Base-by-base conservation (phyloP, 2,797 vertebrate species). In the Sphaeramia orbicularis region DNA sequence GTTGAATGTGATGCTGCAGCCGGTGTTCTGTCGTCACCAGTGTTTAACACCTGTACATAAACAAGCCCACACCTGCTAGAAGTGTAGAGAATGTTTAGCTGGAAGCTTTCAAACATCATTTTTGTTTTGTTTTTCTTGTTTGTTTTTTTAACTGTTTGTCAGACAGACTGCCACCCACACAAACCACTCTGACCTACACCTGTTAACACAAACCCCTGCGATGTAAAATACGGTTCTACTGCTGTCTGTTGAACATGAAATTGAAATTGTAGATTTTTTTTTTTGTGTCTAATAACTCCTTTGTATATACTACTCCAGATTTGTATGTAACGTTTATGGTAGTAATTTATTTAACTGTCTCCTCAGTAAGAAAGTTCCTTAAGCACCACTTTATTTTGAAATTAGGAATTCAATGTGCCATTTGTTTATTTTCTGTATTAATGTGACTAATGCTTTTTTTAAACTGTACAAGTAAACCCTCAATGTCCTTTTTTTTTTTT, bases 321-420 rank as follows among this genome's bases (percentile, higher is more conserved):
- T 93, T 95, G 89, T 94, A 94, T 92, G 92, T 92, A 93, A 92
- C 83, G 75, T 94, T 90, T 91, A 93, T 92, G 90, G 86, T 94
- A 93, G 92, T 95, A 94, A 95, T 95, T 95, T 95, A 95, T 95
- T 95, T 95, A 94, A 94, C 92, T 83, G 89, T 93, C 83, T 93
- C 89, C 84, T 88, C 78, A 76, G 84, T 90, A 92, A 89, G 80
- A 87, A 87, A 84, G 86, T 88, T 89, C 81, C 86, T 89, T 61
- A 83, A 93, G 70, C 86, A 92, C 91, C 89, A 88, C 86, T 91
- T 92, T 90, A 89, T 92, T 92, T 91, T 92, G 65, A 78, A 90
- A 91, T 90, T 94, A 94, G 92, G 87, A 91, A 88, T 91, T 83
- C 89, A 89, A 93, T 81, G 93, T 95, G 93, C 93, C 94, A 95